A percentile compares a stretch with the other conserved stretches of the same genome.
phyloP scores from a whole-genome alignment of 1,140 invertebrate genomes.

The Physella acuta region DNA sequence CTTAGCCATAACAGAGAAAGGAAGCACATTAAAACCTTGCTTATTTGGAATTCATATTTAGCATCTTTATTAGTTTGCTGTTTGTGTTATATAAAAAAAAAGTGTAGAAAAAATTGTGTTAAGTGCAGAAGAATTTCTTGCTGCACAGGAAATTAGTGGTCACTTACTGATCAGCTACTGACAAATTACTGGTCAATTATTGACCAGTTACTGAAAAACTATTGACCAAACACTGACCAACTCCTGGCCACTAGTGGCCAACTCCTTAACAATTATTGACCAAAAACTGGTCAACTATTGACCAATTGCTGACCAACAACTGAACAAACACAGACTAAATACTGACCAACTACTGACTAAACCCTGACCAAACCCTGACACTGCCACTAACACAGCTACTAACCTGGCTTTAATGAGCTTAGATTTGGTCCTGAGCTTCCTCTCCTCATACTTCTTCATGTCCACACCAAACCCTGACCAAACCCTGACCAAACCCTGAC shows the following conservation, averaged over 20 bases:
- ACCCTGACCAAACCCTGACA: no score
- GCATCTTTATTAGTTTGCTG: not conserved
- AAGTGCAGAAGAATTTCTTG: not conserved
- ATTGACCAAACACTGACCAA: no score
- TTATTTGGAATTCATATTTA: not conserved
- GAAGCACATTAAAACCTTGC: not conserved
- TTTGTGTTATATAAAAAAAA: not conserved
- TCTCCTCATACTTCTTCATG: constrained; percentile 49
- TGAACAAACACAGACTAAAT: no score
- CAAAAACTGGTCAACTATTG: no score
- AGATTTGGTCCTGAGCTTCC: constrained; percentile 50
- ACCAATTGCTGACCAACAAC: no score
- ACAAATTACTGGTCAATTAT: not conserved
- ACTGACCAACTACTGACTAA: no score
- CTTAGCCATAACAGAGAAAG: not conserved
- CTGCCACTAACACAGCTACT: no score
- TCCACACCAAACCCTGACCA: no score
- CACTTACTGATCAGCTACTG: not conserved
- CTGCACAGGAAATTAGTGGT: not conserved
- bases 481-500: no score
- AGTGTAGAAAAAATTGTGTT: not conserved
- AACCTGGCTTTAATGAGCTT: constrained; percentile 57
- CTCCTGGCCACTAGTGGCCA: no score
- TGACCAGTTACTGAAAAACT: not conserved
- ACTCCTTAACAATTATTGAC: no score